phyloP scores from a whole-genome alignment of 2,797 vertebrate species.

The Toxotes lorentzi region DNA sequence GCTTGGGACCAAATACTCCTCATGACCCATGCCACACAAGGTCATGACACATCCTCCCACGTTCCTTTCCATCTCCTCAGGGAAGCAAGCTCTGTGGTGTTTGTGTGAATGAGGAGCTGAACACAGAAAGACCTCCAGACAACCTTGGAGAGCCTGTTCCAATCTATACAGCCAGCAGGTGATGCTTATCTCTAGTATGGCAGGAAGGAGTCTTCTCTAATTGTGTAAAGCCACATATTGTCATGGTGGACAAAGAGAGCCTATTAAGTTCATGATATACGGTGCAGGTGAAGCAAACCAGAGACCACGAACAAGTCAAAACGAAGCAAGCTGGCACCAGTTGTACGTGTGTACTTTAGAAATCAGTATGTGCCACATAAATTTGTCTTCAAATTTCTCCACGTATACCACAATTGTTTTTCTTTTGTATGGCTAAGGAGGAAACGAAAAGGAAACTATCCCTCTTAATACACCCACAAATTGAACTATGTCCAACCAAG shows the following conservation, averaged over 20 bases:
- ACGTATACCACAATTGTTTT: conserved; percentile 16
- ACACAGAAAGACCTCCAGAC: conserved; percentile 84
- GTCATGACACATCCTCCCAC: conserved; percentile 60
- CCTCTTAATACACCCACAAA: conserved; percentile 17
- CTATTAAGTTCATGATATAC: conserved; percentile 78
- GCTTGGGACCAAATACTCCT: conserved; percentile 37
- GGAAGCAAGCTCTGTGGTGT: conserved; percentile 56
- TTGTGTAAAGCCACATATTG: conserved; percentile 83
- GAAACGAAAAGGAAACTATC: background rate
- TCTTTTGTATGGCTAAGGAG: conserved; percentile 11
- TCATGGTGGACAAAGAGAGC: conserved; percentile 79
- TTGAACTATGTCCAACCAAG: conserved; percentile 24
- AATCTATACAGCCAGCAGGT: conserved; percentile 81
- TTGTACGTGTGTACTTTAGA: background rate
- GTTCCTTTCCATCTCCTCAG: conserved; percentile 57
- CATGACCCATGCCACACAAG: conserved; percentile 65
- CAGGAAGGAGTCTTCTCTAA: conserved; percentile 78
- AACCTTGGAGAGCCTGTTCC: conserved; percentile 80
- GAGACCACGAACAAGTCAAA: conserved; percentile 51
- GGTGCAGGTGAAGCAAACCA: conserved; percentile 61
- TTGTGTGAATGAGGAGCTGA: conserved; percentile 60
- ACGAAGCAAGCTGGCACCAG: conserved; percentile 42
- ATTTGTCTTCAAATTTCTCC: conserved; percentile 32
- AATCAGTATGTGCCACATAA: background rate
- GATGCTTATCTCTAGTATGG: conserved; percentile 81